Percentiles rank a stretch among this genome's conserved stretches.
phyloP scores from a whole-genome alignment of 1,140 invertebrate species.

The Drosophila malerkotliana region DNA sequence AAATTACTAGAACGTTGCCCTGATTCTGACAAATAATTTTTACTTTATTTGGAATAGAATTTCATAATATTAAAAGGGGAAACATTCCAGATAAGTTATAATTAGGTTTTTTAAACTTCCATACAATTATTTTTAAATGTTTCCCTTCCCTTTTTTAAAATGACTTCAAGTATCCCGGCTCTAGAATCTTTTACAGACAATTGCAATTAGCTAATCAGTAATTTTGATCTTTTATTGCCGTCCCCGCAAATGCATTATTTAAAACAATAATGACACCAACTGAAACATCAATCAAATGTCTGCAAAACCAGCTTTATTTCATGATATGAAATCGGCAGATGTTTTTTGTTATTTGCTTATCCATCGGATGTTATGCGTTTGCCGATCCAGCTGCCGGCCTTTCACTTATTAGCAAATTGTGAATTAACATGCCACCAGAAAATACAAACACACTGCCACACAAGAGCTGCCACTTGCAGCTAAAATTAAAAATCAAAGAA shows the following conservation, averaged over 20 bases:
- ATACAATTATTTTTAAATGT: slow-evolving; percentile 1
- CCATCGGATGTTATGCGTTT: slow-evolving; percentile 21
- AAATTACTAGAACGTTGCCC: slow-evolving; percentile 38
- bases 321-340: slow-evolving; percentile 30
- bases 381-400: slow-evolving; percentile 42
- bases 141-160: slow-evolving; percentile 5
- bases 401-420: slow-evolving; percentile 78
- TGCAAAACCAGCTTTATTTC: slow-evolving; percentile 37
- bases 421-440: slow-evolving; percentile 68
- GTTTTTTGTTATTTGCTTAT: slow-evolving; percentile 14
- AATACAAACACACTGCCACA: slow-evolving; percentile 15
- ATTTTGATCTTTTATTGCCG: slow-evolving; percentile 5
- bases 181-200: neutral
- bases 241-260: slow-evolving; percentile 23
- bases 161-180: slow-evolving; percentile 4
- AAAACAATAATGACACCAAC: slow-evolving; percentile 37
- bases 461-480: slow-evolving; percentile 20
- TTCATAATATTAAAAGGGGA: neutral
- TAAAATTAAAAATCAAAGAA: slow-evolving; percentile 44
- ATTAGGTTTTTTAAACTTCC: neutral
- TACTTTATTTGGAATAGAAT: neutral
- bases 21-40: slow-evolving; percentile 23
- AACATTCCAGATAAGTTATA: slow-evolving; percentile 1
- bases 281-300: slow-evolving; percentile 45
- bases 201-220: slow-evolving; percentile 8